phyloP scores from a whole-genome alignment of 1,140 invertebrate genomes.

The Pseudoatta argentina region DNA sequence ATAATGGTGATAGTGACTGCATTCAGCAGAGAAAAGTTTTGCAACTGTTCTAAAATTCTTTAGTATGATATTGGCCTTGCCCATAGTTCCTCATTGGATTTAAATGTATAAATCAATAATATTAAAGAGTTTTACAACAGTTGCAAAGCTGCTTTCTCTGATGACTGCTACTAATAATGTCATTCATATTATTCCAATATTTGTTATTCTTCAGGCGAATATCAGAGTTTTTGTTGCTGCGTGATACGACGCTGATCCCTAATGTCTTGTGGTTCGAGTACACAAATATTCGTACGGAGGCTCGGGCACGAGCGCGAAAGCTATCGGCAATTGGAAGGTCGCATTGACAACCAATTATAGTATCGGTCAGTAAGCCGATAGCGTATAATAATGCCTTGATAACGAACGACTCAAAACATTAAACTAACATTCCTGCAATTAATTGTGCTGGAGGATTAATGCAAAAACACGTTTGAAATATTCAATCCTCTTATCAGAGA shows the following conservation, averaged over 20 bases:
- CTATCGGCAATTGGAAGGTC: slow-evolving; percentile 93
- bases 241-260: slow-evolving; percentile 96
- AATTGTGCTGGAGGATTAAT: neutral
- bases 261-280: slow-evolving; percentile 98
- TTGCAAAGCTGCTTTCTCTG: too few relatives aligned
- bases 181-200: neutral
- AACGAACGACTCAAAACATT: slow-evolving; percentile 17
- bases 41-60: too few relatives aligned
- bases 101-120: too few relatives aligned
- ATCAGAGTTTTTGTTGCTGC: slow-evolving; percentile 94
- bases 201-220: slow-evolving; percentile 89
- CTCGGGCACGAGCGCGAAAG: slow-evolving; percentile 93
- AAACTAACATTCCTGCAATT: slow-evolving; percentile 46
- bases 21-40: too few relatives aligned
- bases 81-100: too few relatives aligned
- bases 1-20: neutral
- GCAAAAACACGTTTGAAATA: neutral
- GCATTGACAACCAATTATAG: slow-evolving; percentile 90
- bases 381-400: slow-evolving; percentile 72
- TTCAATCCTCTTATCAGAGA: neutral
- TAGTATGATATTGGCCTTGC: too few relatives aligned
- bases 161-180: neutral
- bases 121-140: too few relatives aligned
- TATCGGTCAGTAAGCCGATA: slow-evolving; percentile 78
- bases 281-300: slow-evolving; percentile 94